Base-by-base conservation (phyloP, 2,113 vertebrate species). In the Morphnarchus princeps region DNA sequence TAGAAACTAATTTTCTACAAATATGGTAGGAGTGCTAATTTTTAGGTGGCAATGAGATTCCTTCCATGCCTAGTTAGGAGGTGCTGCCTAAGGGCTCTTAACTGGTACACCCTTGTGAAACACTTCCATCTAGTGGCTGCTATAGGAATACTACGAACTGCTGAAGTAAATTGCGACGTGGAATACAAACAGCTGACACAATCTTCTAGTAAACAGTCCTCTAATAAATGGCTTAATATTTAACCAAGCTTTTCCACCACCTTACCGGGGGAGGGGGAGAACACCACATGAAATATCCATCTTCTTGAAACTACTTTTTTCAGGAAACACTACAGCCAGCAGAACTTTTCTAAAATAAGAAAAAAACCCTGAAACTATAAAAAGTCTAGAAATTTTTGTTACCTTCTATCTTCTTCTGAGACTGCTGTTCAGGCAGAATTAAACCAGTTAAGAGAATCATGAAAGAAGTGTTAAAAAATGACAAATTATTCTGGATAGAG, bases 41-140 rank as follows among this genome's bases (percentile, higher is more conserved):
- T 78, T 67, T 26, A 29, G 47, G 43, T 29, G 31, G 26, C 6
- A 13, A 16, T 36, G 36, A 79, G 25, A 65, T 32, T n/a, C 42
- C 34, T 38, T 74, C 29, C 21, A 3, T 9, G 9, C 32, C 11
- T 13, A 13, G 13, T n/a, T 12, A 22, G 59, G 28, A 55, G 16
- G 8, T 16, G 26, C 18, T 45, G 26, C 47, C 28, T 13, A 2
- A 70, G 36, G 15, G 6, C 50, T 19, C 19, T 3, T 10, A 7
- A 4, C 18, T 5, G 18, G 13, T 22, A 18, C 54, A 92, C 13
- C 69, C 93, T 97, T 97, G 67, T 79, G 94, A 87, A 89, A 97
- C 57, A 85, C 96, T 96, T 88, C 97, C 98, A 98, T 97, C 98
- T 97, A 82, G 97, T 87, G 98, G 81, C 38, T 40, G 3, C 8